Percentiles rank a stretch among this genome's conserved stretches.
These are phyloP conservation scores for Metacarcinus magister DNA, from an alignment of 2,888 invertebrate genomes.

Conservation along the genomic window DNA sequence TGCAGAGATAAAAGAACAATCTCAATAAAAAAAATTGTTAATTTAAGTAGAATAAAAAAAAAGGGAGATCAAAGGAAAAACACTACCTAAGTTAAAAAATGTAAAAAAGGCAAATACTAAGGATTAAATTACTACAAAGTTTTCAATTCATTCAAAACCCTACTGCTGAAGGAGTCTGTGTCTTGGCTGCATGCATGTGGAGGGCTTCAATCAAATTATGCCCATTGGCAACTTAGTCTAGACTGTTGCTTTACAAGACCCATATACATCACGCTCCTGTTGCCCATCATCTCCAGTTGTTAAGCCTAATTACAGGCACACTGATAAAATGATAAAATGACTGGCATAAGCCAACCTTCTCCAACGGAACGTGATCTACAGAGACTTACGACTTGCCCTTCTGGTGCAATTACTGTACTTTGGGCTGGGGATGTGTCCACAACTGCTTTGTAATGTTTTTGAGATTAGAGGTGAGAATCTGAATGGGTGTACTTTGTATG, in stretches of 20 bases:
- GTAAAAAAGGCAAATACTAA: constrained; percentile 32
- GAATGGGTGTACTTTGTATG: constrained; percentile 80
- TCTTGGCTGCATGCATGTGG: constrained; percentile 74
- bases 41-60: not conserved
- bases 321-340: constrained; percentile 63
- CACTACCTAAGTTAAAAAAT: constrained; percentile 21
- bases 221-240: constrained; percentile 80
- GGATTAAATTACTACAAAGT: not conserved
- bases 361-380: constrained; percentile 65
- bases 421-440: constrained; percentile 78
- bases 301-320: constrained; percentile 63
- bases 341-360: constrained; percentile 48
- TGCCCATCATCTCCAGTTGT: constrained; percentile 63
- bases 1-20: not conserved
- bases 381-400: constrained; percentile 67
- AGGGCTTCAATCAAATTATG: constrained; percentile 80
- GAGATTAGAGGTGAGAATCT: constrained; percentile 80
- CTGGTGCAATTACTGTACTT: constrained; percentile 75
- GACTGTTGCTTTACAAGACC: constrained; percentile 73
- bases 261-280: constrained; percentile 67
- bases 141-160: constrained; percentile 30
- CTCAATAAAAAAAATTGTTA: not conserved
- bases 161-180: constrained; percentile 70
- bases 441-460: constrained; percentile 76
- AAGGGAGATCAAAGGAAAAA: not conserved